These are phyloP conservation scores for Menidia menidia DNA, from an alignment of 2,797 vertebrate species.

Conservation along the genomic window DNA sequence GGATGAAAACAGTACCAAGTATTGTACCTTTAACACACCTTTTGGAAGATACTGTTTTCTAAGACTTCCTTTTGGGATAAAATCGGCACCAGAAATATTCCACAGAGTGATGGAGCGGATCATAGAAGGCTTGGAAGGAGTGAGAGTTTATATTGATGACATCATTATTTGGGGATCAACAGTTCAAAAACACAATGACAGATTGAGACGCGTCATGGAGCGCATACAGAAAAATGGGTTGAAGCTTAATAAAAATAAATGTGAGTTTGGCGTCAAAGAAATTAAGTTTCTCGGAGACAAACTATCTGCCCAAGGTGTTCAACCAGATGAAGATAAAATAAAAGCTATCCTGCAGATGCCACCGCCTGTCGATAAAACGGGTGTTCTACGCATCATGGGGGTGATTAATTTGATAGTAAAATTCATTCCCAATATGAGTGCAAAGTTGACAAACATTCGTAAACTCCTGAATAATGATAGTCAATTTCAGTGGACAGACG, in stretches of 20 bases:
- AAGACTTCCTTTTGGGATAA: slow-evolving; percentile 24
- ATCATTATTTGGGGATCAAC: slow-evolving; percentile 18
- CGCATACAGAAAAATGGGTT: background rate
- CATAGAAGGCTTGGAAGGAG: slow-evolving; percentile 18
- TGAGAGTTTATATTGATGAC: slow-evolving; percentile 11
- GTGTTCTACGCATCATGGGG: slow-evolving; percentile 25
- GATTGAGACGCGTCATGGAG: background rate
- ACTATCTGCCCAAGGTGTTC: background rate
- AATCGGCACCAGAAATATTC: slow-evolving; percentile 21
- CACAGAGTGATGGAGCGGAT: slow-evolving; percentile 19
- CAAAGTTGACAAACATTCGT: slow-evolving; percentile 2
- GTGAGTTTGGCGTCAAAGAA: slow-evolving; percentile 9
- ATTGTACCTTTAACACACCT: slow-evolving; percentile 24
- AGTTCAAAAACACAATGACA: slow-evolving; percentile 7
- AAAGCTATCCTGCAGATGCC: slow-evolving; percentile 14
- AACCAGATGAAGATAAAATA: slow-evolving; percentile 8
- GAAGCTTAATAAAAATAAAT: background rate
- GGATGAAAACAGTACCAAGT: slow-evolving; percentile 12
- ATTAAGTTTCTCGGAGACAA: background rate
- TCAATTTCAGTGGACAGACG: background rate
- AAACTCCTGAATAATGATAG: background rate
- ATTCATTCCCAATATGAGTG: slow-evolving; percentile 22
- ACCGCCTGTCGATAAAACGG: slow-evolving; percentile 8
- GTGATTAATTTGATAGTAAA: slow-evolving; percentile 27
- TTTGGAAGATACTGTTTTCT: slow-evolving; percentile 14